Percentiles rank a stretch among this genome's conserved stretches.
Evolutionary conservation across 2,888 invertebrate species (phyloP).

Genomic region (Melanophora roralis): DNA sequence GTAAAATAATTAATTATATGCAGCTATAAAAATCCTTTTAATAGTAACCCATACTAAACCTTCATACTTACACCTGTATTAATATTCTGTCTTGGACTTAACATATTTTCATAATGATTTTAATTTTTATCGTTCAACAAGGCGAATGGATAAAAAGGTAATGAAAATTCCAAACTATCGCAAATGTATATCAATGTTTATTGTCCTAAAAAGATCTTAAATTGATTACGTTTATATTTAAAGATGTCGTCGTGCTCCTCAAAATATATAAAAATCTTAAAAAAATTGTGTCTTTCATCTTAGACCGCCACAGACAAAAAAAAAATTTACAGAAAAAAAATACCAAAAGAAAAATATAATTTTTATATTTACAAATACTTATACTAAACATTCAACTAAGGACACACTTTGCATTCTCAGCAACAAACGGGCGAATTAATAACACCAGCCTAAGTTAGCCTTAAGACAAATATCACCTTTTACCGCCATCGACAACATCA

Average conservation of each 20-base stretch:
- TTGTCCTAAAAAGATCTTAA: slow-evolving; percentile 62
- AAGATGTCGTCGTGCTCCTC: slow-evolving; percentile 52
- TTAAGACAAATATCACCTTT: slow-evolving; percentile 36
- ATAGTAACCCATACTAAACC: background rate
- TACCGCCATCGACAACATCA: slow-evolving; percentile 32
- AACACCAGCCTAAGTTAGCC: slow-evolving; percentile 7
- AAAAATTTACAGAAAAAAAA: background rate
- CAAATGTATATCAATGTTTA: slow-evolving; percentile 60
- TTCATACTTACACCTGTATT: slow-evolving; percentile 41
- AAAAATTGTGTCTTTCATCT: slow-evolving; percentile 49
- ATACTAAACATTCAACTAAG: slow-evolving; percentile 21
- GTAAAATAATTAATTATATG: slow-evolving; percentile 6
- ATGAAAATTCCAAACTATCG: slow-evolving; percentile 57
- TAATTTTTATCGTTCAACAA: slow-evolving; percentile 29
- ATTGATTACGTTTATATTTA: slow-evolving; percentile 60
- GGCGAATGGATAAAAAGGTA: slow-evolving; percentile 23
- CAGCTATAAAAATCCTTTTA: slow-evolving; percentile 1
- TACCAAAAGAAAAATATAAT: background rate
- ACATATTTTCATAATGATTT: slow-evolving; percentile 51
- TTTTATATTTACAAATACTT: slow-evolving; percentile 22
- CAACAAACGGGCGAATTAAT: background rate
- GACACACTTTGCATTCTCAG: slow-evolving; percentile 56
- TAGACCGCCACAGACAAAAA: slow-evolving; percentile 43
- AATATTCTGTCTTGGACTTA: background rate
- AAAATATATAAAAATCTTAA: slow-evolving; percentile 23